These are phyloP conservation scores for Cyanoderma ruficeps DNA, from an alignment of 2,113 vertebrate species.

Conservation along the genomic window DNA sequence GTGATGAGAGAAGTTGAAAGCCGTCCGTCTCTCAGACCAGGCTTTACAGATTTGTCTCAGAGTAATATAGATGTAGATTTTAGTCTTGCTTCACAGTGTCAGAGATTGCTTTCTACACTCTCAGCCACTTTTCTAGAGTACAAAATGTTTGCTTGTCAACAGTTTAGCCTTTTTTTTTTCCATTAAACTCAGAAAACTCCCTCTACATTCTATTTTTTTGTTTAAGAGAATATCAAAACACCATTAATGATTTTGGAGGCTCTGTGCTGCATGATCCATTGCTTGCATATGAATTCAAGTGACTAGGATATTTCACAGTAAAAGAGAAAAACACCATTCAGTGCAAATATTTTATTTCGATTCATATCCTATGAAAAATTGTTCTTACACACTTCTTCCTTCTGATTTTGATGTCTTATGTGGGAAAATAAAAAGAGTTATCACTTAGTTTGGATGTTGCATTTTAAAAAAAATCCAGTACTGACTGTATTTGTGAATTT, in stretches of 20 bases:
- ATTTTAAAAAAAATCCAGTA: not conserved
- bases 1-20: not conserved
- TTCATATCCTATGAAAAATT: not conserved
- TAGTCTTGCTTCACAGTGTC: slow-evolving; percentile 34
- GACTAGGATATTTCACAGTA: not conserved
- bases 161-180: not conserved
- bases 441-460: not conserved
- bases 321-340: not conserved
- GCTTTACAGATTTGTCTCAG: not conserved
- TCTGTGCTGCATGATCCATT: not conserved
- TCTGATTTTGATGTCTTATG: not conserved
- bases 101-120: not conserved
- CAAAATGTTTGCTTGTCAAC: not conserved
- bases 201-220: not conserved
- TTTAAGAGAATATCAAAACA: not conserved
- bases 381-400: not conserved
- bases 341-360: not conserved
- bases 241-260: not conserved
- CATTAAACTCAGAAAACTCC: not conserved
- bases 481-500: not conserved
- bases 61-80: not conserved
- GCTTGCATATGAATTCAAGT: not conserved
- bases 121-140: not conserved
- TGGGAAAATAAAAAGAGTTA: not conserved
- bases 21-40: not conserved